These are phyloP conservation scores for Brachylomia viminalis DNA, from an alignment of 2,888 invertebrate species.

Conservation along the genomic window DNA sequence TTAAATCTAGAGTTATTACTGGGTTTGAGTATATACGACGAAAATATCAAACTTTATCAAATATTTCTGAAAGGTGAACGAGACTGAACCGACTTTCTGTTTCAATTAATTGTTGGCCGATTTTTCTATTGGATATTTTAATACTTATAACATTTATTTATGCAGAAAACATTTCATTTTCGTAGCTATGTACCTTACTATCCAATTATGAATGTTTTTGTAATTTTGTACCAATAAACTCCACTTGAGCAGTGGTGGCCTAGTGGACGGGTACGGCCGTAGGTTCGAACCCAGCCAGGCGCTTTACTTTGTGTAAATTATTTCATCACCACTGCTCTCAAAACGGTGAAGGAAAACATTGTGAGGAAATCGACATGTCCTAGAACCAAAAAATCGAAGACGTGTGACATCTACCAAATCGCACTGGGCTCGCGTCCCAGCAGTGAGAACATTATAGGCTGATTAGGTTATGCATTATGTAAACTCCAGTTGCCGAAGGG, in stretches of 20 bases:
- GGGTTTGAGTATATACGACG: conserved; percentile 28
- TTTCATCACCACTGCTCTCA: not conserved
- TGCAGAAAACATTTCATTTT: not conserved
- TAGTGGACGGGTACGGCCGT: not conserved
- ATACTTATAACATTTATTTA: conserved; percentile 34
- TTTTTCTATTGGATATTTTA: conserved; percentile 68
- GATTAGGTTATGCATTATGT: not conserved
- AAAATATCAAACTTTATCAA: conserved; percentile 68
- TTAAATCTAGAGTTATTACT: conserved; percentile 26
- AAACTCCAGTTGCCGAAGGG: not conserved
- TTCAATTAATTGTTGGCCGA: conserved; percentile 70
- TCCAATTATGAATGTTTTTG: conserved; percentile 15
- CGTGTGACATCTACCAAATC: not conserved
- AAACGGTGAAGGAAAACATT: not conserved
- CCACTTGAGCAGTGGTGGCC: not conserved
- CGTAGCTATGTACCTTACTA: not conserved
- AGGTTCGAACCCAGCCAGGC: not conserved
- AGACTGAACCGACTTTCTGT: conserved; percentile 58
- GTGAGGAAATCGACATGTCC: not conserved
- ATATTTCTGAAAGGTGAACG: conserved; percentile 48
- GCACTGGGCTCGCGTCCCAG: not conserved
- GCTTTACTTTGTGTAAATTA: not conserved
- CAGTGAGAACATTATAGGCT: not conserved
- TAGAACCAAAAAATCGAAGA: not conserved
- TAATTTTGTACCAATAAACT: conserved; percentile 10